Evolutionary conservation across 1,140 invertebrate species (phyloP).

Genomic region (Drosophila pectinifera): DNA sequence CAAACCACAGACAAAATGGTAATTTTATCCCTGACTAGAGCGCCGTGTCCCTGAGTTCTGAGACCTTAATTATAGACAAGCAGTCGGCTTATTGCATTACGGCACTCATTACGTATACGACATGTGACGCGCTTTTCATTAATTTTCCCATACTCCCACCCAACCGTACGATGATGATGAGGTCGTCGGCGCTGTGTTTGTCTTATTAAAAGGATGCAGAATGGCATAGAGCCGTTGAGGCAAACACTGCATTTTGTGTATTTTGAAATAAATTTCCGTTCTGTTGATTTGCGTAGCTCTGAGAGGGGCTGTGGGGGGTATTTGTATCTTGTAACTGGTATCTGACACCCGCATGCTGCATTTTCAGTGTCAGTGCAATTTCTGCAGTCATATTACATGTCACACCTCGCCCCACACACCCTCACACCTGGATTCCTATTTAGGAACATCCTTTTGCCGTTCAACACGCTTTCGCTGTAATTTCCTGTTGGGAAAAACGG

Average conservation of each 20-base stretch:
- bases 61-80: conserved; percentile 23
- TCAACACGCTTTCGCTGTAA: conserved; percentile 78
- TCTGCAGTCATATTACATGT: conserved; percentile 77
- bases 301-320: not conserved
- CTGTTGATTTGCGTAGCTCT: conserved; percentile 67
- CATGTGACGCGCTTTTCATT: conserved; percentile 43
- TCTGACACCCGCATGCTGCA: conserved; percentile 66
- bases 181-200: conserved; percentile 26
- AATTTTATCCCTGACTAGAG: conserved; percentile 25
- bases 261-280: conserved; percentile 81
- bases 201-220: conserved; percentile 67
- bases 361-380: conserved; percentile 54
- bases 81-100: conserved; percentile 37
- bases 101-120: conserved; percentile 44
- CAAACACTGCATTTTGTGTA: conserved; percentile 62
- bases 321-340: conserved; percentile 54
- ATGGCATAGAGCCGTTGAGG: conserved; percentile 27
- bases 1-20: conserved; percentile 14
- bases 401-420: conserved; percentile 19
- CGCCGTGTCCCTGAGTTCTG: not conserved
- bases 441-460: conserved; percentile 70
- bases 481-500: conserved; percentile 66
- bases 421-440: conserved; percentile 27
- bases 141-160: conserved; percentile 8
- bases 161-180: conserved; percentile 17